Conservation (phyloP, 1,140 invertebrate genomes). For the Popillia japonica region DNA sequence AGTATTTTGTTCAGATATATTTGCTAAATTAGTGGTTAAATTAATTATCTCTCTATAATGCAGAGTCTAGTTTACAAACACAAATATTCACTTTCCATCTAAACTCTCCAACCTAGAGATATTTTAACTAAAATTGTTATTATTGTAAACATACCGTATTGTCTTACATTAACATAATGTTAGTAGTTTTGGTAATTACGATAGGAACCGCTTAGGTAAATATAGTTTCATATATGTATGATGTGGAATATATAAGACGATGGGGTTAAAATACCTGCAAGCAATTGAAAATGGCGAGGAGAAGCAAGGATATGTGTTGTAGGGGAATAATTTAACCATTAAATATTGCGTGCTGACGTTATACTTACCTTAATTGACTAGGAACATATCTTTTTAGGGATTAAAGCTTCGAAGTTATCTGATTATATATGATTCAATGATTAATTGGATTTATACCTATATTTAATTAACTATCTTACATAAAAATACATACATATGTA, state of each 20-base stretch:
- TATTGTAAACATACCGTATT: background rate
- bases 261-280: constrained; percentile 4
- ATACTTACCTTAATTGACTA: background rate
- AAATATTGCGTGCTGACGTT: background rate
- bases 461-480: too few species aligned
- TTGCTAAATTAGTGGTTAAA: too few species aligned
- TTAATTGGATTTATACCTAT: too few species aligned
- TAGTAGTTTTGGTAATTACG: background rate
- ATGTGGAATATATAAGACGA: background rate
- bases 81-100: background rate
- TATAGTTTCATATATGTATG: background rate
- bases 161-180: background rate
- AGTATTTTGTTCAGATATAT: too few species aligned
- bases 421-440: too few species aligned
- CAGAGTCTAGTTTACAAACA: too few species aligned
- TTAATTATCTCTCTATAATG: too few species aligned
- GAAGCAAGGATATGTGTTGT: background rate
- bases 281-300: background rate
- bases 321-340: background rate
- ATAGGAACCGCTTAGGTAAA: constrained; percentile 14
- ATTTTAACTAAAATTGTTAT: constrained; percentile 12
- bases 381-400: too few species aligned
- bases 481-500: too few species aligned
- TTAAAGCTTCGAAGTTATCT: too few species aligned
- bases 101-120: background rate